Evolutionary conservation across 2,797 vertebrate species (phyloP).

Genomic region (Peromyscus aztecus): DNA sequence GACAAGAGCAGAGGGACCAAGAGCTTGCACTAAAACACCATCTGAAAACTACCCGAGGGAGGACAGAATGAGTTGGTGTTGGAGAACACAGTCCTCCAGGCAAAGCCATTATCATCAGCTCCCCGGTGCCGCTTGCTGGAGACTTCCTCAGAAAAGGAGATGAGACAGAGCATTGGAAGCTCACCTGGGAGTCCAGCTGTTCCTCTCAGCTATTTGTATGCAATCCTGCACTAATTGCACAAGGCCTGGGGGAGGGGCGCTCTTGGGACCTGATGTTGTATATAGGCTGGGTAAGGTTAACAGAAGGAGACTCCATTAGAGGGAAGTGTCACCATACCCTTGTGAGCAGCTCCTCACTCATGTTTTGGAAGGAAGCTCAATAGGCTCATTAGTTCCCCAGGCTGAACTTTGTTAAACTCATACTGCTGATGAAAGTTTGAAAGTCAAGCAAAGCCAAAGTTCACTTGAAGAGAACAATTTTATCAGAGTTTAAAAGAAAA

Average conservation of each 20-base stretch:
- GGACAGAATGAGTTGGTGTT: not conserved
- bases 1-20: not conserved
- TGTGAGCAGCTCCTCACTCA: not conserved
- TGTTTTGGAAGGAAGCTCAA: not conserved
- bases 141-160: not conserved
- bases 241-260: not conserved
- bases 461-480: not conserved
- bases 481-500: not conserved
- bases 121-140: not conserved
- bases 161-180: not conserved
- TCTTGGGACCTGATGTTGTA: not conserved
- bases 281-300: not conserved
- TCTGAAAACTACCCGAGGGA: not conserved
- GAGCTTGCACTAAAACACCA: not conserved
- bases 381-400: not conserved
- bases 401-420: not conserved
- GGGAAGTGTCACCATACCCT: not conserved
- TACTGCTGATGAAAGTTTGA: not conserved
- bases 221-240: not conserved
- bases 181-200: not conserved
- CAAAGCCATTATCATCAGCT: not conserved
- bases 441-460: not conserved
- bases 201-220: not conserved
- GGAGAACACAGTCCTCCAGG: not conserved
- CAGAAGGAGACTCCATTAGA: not conserved